Evolutionary conservation across 2,113 vertebrate genomes (phyloP).

Genomic region (Puffinus mauretanicus): DNA sequence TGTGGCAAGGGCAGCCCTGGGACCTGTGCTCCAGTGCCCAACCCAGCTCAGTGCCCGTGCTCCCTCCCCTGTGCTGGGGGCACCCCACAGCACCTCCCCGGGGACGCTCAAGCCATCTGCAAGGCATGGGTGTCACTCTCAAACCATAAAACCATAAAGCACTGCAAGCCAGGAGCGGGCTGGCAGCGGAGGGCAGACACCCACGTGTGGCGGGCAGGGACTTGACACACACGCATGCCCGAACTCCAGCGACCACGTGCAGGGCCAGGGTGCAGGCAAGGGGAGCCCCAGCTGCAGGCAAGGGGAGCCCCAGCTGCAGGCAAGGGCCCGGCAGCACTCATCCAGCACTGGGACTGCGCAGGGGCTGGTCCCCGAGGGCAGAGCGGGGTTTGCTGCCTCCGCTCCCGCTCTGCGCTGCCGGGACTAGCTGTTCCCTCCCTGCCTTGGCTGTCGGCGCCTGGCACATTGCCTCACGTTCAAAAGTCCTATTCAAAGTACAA

Average conservation of each 20-base stretch:
- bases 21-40: background rate
- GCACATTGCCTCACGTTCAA: background rate
- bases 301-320: background rate
- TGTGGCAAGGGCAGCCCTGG: background rate
- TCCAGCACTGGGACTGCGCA: background rate
- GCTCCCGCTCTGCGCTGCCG: background rate
- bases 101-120: background rate
- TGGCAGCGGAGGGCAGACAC: background rate
- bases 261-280: background rate
- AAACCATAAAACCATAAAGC: background rate
- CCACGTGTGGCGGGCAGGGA: background rate
- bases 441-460: background rate
- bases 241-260: rapidly evolving
- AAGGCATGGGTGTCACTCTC: background rate
- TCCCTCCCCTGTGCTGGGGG: background rate
- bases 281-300: background rate
- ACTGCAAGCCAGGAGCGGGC: background rate
- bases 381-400: background rate
- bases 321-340: background rate
- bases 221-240: background rate
- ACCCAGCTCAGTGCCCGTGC: rapidly evolving
- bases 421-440: background rate
- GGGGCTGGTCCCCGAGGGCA: background rate
- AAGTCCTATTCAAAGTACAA: slow-evolving; percentile 27
- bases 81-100: background rate